A percentile compares a stretch with the other conserved stretches of the same genome.
phyloP scores from a whole-genome alignment of 2,797 vertebrate species.

The Cichlasoma orientale region DNA sequence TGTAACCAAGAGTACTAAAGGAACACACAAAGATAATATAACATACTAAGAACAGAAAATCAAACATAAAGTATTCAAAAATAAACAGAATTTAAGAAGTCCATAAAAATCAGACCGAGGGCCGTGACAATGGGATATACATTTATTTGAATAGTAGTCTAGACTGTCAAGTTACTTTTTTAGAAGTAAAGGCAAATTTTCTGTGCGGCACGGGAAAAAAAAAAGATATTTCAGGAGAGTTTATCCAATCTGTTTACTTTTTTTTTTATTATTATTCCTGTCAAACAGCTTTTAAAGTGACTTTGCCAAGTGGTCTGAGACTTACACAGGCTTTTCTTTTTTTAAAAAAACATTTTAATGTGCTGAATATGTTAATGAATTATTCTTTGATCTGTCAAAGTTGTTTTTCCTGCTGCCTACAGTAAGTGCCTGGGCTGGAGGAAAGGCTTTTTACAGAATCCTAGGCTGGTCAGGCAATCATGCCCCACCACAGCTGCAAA shows the following conservation, averaged over 20 bases:
- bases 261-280: neutral
- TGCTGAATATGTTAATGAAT: slow-evolving; percentile 45
- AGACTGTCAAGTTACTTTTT: neutral
- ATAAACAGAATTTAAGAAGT: neutral
- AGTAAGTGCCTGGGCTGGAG: slow-evolving; percentile 18
- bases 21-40: neutral
- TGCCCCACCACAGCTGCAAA: slow-evolving; percentile 5
- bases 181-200: too few species aligned
- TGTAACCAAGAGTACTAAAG: neutral
- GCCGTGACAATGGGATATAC: neutral
- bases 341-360: slow-evolving; percentile 33
- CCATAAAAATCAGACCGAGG: neutral
- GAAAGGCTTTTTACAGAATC: slow-evolving; percentile 17
- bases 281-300: slow-evolving; percentile 26
- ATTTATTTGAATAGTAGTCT: neutral
- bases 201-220: neutral
- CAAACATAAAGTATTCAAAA: neutral
- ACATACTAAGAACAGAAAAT: neutral
- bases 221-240: neutral
- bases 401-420: slow-evolving; percentile 26
- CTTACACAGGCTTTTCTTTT: neutral
- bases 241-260: neutral
- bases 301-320: neutral
- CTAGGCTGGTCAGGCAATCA: slow-evolving; percentile 32
- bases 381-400: slow-evolving; percentile 41